Base-by-base conservation (phyloP, 2,113 vertebrate genomes). In the Anas platyrhynchos region DNA sequence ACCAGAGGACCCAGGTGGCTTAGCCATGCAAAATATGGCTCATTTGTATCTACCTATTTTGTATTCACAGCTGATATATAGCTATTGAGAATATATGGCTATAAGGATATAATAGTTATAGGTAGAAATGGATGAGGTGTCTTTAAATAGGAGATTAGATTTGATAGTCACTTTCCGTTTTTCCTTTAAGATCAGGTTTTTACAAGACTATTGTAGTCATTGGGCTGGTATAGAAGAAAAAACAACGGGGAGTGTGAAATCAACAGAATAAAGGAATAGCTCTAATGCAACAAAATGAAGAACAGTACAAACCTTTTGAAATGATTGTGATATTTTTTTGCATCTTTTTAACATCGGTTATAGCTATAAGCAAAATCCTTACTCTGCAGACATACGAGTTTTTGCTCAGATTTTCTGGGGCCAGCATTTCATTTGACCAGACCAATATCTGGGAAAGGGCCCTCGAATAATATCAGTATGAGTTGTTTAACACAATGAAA, bases 1-100 rank as follows among this genome's bases (percentile, higher is more conserved):
- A 96, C 96, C 94, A 96, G 89, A 91, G 94, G 93, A 97, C 94
- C 91, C 95, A 97, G 95, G 93, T 97, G 96, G 86, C 89, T 92
- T 87, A 96, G 59, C 62, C 92, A 93, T 89, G 91, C 88, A 96
- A 88, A 96, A 93, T 95, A 71, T 55, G 67, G 13, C 84, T 95
- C 88, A 96, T 96, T 95, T 97, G 50, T 96, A 96, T 82, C 86
- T 67, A 92, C 77, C 86, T 93, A 83, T 92, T 96, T 94, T 91
- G 81, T 92, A 94, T 92, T 94, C 95, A 89, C 59, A 89, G 74
- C 50, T 95, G 91, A 88, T 93, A 79, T 81, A 93, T 79, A 86
- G 88, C 78, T 89, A 80, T 50, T 91, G 91, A 96, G 77, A 87
- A 85, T 96, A 91, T 91, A 92, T 65, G 41, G 44, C 58, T 94